These are phyloP conservation scores for Leptogaster cylindrica DNA, from an alignment of 2,888 invertebrate species.

Conservation along the genomic window DNA sequence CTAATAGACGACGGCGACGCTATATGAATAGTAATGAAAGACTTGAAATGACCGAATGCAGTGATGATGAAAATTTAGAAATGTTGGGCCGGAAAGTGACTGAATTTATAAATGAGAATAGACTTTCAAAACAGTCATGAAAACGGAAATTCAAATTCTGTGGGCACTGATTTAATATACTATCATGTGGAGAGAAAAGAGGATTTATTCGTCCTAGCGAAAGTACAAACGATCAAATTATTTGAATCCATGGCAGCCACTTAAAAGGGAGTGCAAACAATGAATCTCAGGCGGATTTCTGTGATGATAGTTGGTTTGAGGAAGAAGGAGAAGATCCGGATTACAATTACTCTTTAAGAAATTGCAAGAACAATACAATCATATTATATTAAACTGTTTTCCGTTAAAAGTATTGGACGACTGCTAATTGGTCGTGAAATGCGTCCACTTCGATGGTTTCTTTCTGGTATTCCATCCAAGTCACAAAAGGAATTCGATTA, in stretches of 20 bases:
- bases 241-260: neutral
- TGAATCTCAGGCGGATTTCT: constrained; percentile 58
- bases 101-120: constrained; percentile 67
- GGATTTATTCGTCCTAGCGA: constrained; percentile 38
- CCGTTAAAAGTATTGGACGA: constrained; percentile 66
- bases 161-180: constrained; percentile 36
- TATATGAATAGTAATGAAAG: constrained; percentile 67
- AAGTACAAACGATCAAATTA: constrained; percentile 43
- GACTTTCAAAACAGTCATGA: constrained; percentile 56
- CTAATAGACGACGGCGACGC: constrained; percentile 61
- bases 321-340: constrained; percentile 70
- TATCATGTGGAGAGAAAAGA: constrained; percentile 32
- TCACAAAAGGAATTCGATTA: constrained; percentile 61
- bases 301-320: constrained; percentile 70
- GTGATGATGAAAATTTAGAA: constrained; percentile 74
- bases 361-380: no score
- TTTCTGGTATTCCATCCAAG: constrained; percentile 59
- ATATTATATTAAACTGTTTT: no score
- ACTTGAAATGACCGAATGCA: constrained; percentile 63
- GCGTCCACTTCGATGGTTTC: constrained; percentile 67
- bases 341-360: constrained; percentile 67
- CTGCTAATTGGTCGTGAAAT: constrained; percentile 72
- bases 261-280: constrained; percentile 53
- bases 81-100: constrained; percentile 71
- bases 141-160: constrained; percentile 42